Conservation (phyloP, 2,113 vertebrate species). For the Balaeniceps rex region DNA sequence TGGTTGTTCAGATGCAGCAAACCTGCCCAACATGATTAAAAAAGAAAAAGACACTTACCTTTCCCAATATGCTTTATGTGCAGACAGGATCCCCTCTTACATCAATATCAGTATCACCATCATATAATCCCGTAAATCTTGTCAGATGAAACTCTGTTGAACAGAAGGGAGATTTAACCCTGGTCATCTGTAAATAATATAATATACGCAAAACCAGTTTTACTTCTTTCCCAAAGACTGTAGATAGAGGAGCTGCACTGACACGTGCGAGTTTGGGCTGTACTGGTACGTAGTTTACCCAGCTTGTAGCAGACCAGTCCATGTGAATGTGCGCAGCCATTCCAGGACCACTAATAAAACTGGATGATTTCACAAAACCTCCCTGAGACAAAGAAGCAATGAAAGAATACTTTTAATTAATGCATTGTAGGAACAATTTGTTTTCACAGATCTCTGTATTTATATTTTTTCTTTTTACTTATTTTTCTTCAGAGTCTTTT, state of each 20-base stretch:
- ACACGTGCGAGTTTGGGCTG: background rate
- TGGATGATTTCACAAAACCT: background rate
- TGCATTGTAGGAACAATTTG: background rate
- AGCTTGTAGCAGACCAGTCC: background rate
- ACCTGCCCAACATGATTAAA: background rate
- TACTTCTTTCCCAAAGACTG: background rate
- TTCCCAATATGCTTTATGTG: background rate
- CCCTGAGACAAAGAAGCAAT: background rate
- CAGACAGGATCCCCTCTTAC: background rate
- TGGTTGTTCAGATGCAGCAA: background rate
- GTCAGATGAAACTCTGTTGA: background rate
- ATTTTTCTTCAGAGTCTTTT: background rate
- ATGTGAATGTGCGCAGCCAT: background rate
- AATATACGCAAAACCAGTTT: background rate
- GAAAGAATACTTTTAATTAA: background rate
- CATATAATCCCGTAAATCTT: background rate
- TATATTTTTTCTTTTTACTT: background rate
- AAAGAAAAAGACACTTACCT: background rate
- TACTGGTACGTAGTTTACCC: accelerated
- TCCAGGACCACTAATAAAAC: background rate
- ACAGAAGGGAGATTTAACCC: background rate
- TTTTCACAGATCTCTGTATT: background rate
- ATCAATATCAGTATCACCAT: background rate
- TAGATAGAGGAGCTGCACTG: background rate
- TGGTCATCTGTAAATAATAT: background rate